These are phyloP conservation scores for Microctonus brassicae DNA, from an alignment of 2,888 invertebrate species.

Conservation along the genomic window DNA sequence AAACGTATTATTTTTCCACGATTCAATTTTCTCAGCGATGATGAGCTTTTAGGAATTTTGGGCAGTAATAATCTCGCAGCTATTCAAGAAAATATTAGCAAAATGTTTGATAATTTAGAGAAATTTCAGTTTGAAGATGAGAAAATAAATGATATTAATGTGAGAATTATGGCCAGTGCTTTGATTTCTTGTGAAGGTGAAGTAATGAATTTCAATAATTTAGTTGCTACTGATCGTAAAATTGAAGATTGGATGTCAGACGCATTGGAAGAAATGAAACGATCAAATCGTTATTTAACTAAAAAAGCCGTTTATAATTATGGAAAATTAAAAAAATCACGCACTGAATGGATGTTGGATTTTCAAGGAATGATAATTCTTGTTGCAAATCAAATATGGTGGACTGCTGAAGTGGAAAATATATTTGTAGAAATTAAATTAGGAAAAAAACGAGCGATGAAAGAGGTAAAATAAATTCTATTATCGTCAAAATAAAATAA, in stretches of 20 bases:
- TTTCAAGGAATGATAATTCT: slow-evolving; percentile 91
- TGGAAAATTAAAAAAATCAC: slow-evolving; percentile 76
- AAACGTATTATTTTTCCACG: slow-evolving; percentile 90
- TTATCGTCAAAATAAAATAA: background rate
- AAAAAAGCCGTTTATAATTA: slow-evolving; percentile 91
- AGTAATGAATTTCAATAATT: slow-evolving; percentile 84
- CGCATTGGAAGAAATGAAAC: slow-evolving; percentile 86
- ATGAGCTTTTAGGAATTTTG: slow-evolving; percentile 89
- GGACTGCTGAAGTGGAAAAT: slow-evolving; percentile 95
- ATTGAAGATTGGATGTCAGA: slow-evolving; percentile 95
- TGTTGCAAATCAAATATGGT: slow-evolving; percentile 92
- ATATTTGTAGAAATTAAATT: slow-evolving; percentile 81
- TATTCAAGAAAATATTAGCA: slow-evolving; percentile 94
- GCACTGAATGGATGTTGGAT: slow-evolving; percentile 90
- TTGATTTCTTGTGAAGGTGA: slow-evolving; percentile 92
- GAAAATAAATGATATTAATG: slow-evolving; percentile 72
- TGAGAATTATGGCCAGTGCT: slow-evolving; percentile 80
- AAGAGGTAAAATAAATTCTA: slow-evolving; percentile 72
- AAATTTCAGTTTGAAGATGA: slow-evolving; percentile 77
- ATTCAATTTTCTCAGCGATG: slow-evolving; percentile 95
- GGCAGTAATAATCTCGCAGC: slow-evolving; percentile 87
- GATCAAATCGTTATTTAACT: slow-evolving; percentile 84
- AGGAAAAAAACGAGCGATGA: slow-evolving; percentile 90
- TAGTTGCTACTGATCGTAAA: slow-evolving; percentile 82
- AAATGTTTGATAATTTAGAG: slow-evolving; percentile 95